Base-by-base conservation (phyloP, 1,140 invertebrate genomes). In the Anagrus nilaparvatae region DNA sequence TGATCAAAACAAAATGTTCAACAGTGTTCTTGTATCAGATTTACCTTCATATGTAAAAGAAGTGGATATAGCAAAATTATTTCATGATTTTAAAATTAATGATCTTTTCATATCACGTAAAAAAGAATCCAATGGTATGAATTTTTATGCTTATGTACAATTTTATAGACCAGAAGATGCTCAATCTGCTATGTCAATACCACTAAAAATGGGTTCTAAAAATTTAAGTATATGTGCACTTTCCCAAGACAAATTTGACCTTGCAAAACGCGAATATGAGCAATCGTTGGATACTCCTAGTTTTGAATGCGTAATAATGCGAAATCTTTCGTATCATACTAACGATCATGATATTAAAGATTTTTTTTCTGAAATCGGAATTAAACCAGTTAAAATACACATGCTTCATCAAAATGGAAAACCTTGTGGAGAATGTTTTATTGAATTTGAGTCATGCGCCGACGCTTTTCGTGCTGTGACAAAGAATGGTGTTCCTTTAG, bases 341-440 rank as follows among this genome's bases (percentile, higher is more conserved):
- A 77, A 72, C 6, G 82, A 87, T 35, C 69, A 80, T 5, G 87
- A 88, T 46, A 77, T 93, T 17, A 71, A 80, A 0, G 81, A 87
- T 32, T 89, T 88, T 50, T 84, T 91, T 48, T 76, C 78, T 0
- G 78, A 85, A 31, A 77, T 84, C 14, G 79, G 81, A 9, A 69
- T 88, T 3, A 75, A 79, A 1, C 86, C 87, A 0, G 70, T 74
- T 19, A 75, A 81, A 43, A 85, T 91, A 43, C 83, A 89, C 53
- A 75, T 89, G 43, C 72, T 91, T 60, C 82, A 81, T 48, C 61
- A 75, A 6, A 70, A 70, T 30, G 77, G 80, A 3, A 70, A 76
- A 44, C 81, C 84, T 1, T 76, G 77, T 1, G 88, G 89, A 1
- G 81, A 89, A 49, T 88, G 85, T 25, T 89, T 87, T 57, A 86